Evolutionary conservation across 2,113 vertebrate genomes (phyloP), one percentile per base, ranked within the genome.

Genomic region (Gulo gulo): DNA sequence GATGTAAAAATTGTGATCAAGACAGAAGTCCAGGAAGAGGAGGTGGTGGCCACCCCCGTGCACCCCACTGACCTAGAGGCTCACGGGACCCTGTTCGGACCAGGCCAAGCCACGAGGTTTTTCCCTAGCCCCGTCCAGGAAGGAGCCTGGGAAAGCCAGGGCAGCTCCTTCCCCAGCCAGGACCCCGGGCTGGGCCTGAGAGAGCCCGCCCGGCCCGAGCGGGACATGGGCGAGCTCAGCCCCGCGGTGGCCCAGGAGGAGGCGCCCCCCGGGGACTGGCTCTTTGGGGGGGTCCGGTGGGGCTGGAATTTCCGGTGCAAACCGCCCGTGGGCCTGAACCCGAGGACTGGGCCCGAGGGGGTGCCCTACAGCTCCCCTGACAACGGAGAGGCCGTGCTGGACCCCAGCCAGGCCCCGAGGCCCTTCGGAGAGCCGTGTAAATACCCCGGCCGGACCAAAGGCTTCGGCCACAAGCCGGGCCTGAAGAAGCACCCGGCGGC

Each of bases 111-210:
- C 26, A 42, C 96, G 1, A 69, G 98, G 29, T 98, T 98, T 76
- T 99, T 99, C 95, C 98, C 98, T 0, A 98, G 93, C 55, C 98
- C 98, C 0, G 98, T 98, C 14, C 98, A 99, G 78, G 98, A 99
- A 65, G 76, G 95, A 6, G 98, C 98, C 69, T 89, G 98, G 92
- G 98, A 99, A 83, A 98, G 87, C 96, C 98, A 96, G 47, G 88
- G 97, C 0, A 52, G 98, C 6, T 88, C 98, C 0, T 83, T 97
- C 67, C 73, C 69, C 94, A 0, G 92, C 98, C 1, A 99, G 98
- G 97, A 98, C 97, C 2, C 97, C 0, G 97, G 93, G 55, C 97
- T 94, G 92, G 98, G 98, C 36, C 98, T 99, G 81, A 95, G 98
- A 5, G 98, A 98, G n/a, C 98, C 98, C 0, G 3, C 98, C 13